Base-by-base conservation (phyloP, 2,888 invertebrate genomes). In the Leptinotarsa haldemani region DNA sequence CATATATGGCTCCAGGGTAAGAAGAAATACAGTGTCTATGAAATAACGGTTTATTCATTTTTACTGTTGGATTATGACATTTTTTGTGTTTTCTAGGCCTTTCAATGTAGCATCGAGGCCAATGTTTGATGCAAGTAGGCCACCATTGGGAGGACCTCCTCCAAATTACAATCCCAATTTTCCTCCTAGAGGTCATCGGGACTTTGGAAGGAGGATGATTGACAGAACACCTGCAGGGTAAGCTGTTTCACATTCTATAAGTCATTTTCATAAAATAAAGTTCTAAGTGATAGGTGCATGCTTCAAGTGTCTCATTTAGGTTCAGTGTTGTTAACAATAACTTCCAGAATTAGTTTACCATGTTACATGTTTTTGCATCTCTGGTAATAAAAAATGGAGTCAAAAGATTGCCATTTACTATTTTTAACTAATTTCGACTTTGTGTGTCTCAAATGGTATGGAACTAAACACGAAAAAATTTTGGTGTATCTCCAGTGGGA, bases 171-270 rank as follows among this genome's bases (percentile, higher is more conserved):
- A 73, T 48, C 79, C 79, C 18, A 79, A 78, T 68, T 86, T 83
- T 72, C 81, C 84, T 2, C 80, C 83, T 16, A 80, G 84, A 53
- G 80, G 80, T 65, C 79, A 82, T 69, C 58, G 81, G 30, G 81
- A 82, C 63, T 82, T 67, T 68, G 74, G 75, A 22, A 67, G 79
- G 75, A 88, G 89, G 85, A 91, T 87, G 88, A 88, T 83, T 69
- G 84, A 82, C 22, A 79, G 86, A 61, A 86, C 86, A 63, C 89
- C 89, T 64, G 87, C 89, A 66, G 89, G 90, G 90, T 90, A 85
- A 83, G 82, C 82, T 30, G 13, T 30, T 18, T 12, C 20, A 25
- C 25, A 30, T 5, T 61, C 20, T 53, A 52, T n/a, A 30, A 30
- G 30, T 7, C 7, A 30, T 30, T 30, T 30, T 30, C 30, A 30